Base-by-base conservation (phyloP, 2,797 vertebrate genomes). In the Pseudocheirus occidentalis region DNA sequence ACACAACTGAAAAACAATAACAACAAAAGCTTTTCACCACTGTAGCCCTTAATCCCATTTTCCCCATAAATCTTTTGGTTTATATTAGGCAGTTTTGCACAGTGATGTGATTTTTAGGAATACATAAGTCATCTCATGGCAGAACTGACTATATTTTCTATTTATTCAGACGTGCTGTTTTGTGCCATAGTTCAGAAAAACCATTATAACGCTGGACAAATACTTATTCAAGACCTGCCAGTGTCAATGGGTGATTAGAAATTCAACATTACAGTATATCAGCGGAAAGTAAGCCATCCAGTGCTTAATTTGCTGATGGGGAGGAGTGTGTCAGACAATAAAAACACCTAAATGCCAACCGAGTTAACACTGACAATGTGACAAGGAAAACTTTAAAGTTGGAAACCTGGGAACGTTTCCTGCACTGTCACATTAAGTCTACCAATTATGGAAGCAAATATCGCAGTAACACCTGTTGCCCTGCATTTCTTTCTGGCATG, bases 401-500 rank as follows among this genome's bases (percentile, higher is more conserved):
- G 90, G 50, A 10, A 91, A n/a, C 62, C 94, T 95, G 91, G 46
- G 95, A 95, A 94, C 0, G 50, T 94, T 96, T 95, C 40, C 58
- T 93, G 62, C 55, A 46, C 46, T 34, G 12, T 93, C 92, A 96
- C 96, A 93, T 95, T 95, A 94, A 5, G 66, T 95, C 52, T 73
- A 10, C 91, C 66, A 16, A 57, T 66, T n/a, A 21, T 54, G 95
- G 95, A 95, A 95, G 87, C 55, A 94, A 95, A 91, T 56, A 31
- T 92, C 93, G 31, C 73, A 91, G 93, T 93, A 31, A 92, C 96
- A 96, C 91, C 10, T 21, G 96, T 93, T 94, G 95, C 46, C 92
- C 55, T 54, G 96, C 53, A 58, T 28, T 29, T 92, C 29, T 95
- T 95, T 59, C 56, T 46, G 12, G 1, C 21, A 92, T 66, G 34